phyloP scores from a whole-genome alignment of 1,140 invertebrate genomes.

The Cydia amplana region DNA sequence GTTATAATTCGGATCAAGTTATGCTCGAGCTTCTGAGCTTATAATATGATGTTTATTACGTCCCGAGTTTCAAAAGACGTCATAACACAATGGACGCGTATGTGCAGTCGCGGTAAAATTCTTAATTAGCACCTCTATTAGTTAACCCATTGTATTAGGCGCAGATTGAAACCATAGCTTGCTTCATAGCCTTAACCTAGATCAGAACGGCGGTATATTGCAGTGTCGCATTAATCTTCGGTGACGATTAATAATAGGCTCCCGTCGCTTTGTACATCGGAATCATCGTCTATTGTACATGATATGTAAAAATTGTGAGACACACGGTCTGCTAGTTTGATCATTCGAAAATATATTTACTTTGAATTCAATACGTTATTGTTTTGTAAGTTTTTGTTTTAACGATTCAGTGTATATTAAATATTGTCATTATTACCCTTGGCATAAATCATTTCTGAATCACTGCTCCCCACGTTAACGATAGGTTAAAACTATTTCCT shows the following conservation, averaged over 20 bases:
- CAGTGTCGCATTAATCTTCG: constrained; percentile 69
- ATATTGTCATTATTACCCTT: too few species aligned
- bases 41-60: neutral
- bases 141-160: constrained; percentile 40
- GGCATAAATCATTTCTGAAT: too few species aligned
- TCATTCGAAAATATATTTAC: too few species aligned
- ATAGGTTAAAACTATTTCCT: too few species aligned
- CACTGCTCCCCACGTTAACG: too few species aligned
- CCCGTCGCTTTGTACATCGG: constrained; percentile 63
- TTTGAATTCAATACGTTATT: too few species aligned
- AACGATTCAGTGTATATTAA: too few species aligned
- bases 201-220: constrained; percentile 54
- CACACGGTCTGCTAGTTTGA: constrained; percentile 43
- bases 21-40: neutral
- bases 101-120: constrained; percentile 10
- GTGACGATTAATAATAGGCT: constrained; percentile 66
- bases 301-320: constrained; percentile 51
- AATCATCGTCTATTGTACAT: constrained; percentile 70
- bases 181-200: constrained; percentile 58
- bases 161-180: constrained; percentile 40
- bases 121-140: constrained; percentile 43
- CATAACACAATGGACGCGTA: constrained; percentile 30
- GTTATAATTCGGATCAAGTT: neutral
- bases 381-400: too few species aligned
- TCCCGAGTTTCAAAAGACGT: constrained; percentile 6